A percentile compares a stretch with the other conserved stretches of the same genome.
Conservation (phyloP, 1,140 invertebrate species). For the Drosophila rhopaloa region DNA sequence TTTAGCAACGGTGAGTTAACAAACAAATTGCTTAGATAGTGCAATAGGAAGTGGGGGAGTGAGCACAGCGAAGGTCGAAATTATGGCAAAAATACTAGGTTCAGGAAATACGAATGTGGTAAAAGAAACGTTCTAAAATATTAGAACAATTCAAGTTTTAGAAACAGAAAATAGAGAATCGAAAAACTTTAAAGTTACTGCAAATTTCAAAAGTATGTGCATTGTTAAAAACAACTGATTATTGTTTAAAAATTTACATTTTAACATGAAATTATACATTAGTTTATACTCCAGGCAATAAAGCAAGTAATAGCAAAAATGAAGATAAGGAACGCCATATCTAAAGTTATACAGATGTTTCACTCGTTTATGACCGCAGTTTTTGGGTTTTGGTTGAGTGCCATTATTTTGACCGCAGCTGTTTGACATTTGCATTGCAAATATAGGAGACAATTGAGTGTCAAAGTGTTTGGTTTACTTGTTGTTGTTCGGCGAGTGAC, state of each 20-base stretch:
- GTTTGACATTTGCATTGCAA: constrained; percentile 67
- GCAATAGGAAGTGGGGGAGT: background rate
- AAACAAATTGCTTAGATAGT: background rate
- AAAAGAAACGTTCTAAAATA: no score
- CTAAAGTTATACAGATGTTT: background rate
- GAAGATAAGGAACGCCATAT: constrained; percentile 1
- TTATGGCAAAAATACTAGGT: background rate
- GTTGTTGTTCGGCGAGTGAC: constrained; percentile 37
- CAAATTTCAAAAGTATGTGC: no score
- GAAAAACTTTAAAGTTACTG: no score
- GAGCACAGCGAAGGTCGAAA: background rate
- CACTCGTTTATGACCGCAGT: background rate
- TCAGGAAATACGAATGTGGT: background rate
- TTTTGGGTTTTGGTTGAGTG: constrained; percentile 4
- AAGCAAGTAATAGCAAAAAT: background rate
- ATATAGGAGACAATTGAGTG: constrained; percentile 49
- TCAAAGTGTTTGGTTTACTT: constrained; percentile 30
- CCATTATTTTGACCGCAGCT: constrained; percentile 32
- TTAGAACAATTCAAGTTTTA: no score
- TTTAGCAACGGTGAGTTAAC: constrained; percentile 72
- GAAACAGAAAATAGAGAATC: no score
- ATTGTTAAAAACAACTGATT: no score
- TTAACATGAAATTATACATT: no score
- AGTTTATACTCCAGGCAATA: background rate
- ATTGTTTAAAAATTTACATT: no score